phyloP scores from a whole-genome alignment of 2,797 vertebrate species.

The Pseudopleuronectes americanus region DNA sequence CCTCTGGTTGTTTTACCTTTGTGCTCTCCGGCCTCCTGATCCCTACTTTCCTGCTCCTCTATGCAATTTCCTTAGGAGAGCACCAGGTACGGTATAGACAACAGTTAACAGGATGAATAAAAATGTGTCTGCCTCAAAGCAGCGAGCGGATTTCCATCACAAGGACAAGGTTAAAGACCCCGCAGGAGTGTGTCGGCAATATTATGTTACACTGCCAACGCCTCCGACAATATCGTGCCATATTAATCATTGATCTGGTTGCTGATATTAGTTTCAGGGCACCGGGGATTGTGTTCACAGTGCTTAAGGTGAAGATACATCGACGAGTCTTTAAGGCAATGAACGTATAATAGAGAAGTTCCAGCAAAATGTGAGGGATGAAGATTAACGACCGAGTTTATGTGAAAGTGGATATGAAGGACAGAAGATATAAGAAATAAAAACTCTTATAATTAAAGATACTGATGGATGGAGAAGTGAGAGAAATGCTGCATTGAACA shows the following conservation, averaged over 20 bases:
- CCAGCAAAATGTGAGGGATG: constrained; percentile 9
- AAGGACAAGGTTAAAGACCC: constrained; percentile 71
- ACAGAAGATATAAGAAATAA: neutral
- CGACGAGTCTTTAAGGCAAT: constrained; percentile 55
- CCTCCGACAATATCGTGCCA: constrained; percentile 71
- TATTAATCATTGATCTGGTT: constrained; percentile 84
- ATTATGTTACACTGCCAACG: constrained; percentile 71
- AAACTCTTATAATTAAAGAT: constrained; percentile 13
- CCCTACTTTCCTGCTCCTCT: constrained; percentile 26
- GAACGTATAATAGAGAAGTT: constrained; percentile 21
- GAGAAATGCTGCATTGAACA: constrained; percentile 18
- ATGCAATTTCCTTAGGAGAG: constrained; percentile 29
- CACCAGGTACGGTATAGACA: constrained; percentile 42
- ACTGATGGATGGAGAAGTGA: neutral
- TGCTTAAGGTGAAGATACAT: constrained; percentile 50
- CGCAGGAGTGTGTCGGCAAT: constrained; percentile 43
- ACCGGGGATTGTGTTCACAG: constrained; percentile 68
- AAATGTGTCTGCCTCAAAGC: constrained; percentile 36
- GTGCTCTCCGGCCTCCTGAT: neutral
- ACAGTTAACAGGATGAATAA: constrained; percentile 41
- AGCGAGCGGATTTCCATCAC: constrained; percentile 58
- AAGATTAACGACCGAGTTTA: neutral
- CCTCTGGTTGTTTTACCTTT: constrained; percentile 25
- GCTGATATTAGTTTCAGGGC: constrained; percentile 75
- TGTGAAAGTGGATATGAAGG: constrained; percentile 21